A percentile compares a stretch with the other conserved stretches of the same genome.
phyloP scores from a whole-genome alignment of 2,888 invertebrate species.

The Yponomeuta sedellus region DNA sequence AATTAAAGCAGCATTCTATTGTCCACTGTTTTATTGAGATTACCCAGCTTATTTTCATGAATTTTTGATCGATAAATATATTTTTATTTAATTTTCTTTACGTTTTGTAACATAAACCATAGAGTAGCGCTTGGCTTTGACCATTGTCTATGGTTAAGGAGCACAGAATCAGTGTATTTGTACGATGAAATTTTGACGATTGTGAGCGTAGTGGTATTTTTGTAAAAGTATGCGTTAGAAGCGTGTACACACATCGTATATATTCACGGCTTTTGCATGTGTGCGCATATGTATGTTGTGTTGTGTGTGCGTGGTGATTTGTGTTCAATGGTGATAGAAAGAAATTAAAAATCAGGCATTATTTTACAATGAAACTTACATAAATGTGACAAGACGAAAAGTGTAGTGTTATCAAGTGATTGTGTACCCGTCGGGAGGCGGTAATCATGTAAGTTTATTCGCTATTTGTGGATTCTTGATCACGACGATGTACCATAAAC shows the following conservation, averaged over 20 bases:
- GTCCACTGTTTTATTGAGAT: neutral
- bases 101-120: conserved; percentile 33
- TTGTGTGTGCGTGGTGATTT: conserved; percentile 78
- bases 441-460: conserved; percentile 74
- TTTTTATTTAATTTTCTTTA: neutral
- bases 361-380: conserved; percentile 68
- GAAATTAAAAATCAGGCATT: conserved; percentile 71
- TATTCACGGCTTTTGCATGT: conserved; percentile 31
- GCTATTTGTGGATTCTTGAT: conserved; percentile 75
- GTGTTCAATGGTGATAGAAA: conserved; percentile 75
- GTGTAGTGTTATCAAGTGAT: conserved; percentile 72
- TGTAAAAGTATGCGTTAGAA: neutral
- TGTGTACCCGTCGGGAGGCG: conserved; percentile 73
- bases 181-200: neutral
- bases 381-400: conserved; percentile 70
- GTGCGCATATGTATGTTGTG: conserved; percentile 67
- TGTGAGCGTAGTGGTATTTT: conserved; percentile 6
- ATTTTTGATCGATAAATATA: neutral
- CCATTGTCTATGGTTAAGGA: conserved; percentile 7
- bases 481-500: conserved; percentile 76
- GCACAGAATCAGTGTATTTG: neutral
- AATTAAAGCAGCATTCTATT: neutral
- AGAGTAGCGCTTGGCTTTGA: conserved; percentile 36
- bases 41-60: neutral
- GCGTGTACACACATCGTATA: conserved; percentile 1